phyloP scores from a whole-genome alignment of 2,888 invertebrate species.

The Nemotelus pantherinus region DNA sequence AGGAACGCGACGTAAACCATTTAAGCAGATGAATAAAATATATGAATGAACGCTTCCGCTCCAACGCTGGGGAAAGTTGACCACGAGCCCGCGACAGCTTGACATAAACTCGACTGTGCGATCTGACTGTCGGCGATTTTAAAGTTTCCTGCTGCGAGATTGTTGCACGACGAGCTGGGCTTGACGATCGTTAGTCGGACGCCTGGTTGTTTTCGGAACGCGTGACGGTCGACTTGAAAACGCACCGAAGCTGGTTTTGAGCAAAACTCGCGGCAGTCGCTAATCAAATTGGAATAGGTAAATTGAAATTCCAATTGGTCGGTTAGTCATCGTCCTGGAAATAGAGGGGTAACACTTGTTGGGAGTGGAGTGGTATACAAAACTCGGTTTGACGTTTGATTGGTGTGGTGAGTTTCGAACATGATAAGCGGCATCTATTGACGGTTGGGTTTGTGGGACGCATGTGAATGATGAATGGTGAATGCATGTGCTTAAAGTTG shows the following conservation, averaged over 20 bases:
- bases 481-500: too few relatives aligned
- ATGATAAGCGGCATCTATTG: too few relatives aligned
- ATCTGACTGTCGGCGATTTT: constrained; percentile 22
- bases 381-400: not conserved
- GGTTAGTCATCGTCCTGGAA: not conserved
- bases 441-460: too few relatives aligned
- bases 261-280: not conserved
- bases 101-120: constrained; percentile 16
- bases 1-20: too few relatives aligned
- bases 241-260: not conserved
- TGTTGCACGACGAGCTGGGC: not conserved
- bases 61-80: constrained; percentile 19
- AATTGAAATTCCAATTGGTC: not conserved
- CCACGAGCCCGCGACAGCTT: constrained; percentile 36
- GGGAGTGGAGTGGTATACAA: not conserved
- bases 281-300: not conserved
- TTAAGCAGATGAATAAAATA: too few relatives aligned
- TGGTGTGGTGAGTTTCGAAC: too few relatives aligned
- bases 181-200: not conserved
- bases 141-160: constrained; percentile 24
- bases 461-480: too few relatives aligned
- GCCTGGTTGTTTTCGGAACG: constrained; percentile 1
- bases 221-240: not conserved
- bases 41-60: not conserved
- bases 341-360: not conserved